Evolutionary conservation across 2,113 vertebrate species (phyloP).

Genomic region (Mirounga angustirostris): DNA sequence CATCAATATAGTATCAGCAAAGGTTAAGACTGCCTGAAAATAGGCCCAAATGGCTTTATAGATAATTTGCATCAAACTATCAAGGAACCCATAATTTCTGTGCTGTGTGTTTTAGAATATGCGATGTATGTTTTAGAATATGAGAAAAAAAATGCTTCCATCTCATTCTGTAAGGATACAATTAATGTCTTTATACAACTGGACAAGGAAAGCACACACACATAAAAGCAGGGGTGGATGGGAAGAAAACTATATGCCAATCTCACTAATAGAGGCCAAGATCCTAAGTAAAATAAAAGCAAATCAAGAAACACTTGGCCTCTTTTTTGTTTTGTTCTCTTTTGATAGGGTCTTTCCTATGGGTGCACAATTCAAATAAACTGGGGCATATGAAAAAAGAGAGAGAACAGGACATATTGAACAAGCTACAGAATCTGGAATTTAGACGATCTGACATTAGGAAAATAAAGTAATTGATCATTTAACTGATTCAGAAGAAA

Average conservation of each 20-base stretch:
- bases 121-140: neutral
- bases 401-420: neutral
- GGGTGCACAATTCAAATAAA: neutral
- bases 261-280: neutral
- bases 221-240: neutral
- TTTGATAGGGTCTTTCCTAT: neutral
- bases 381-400: neutral
- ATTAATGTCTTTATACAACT: neutral
- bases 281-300: neutral
- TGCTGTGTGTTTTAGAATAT: neutral
- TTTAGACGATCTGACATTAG: neutral
- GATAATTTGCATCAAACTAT: neutral
- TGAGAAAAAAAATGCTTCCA: neutral
- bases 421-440: neutral
- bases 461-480: conserved; percentile 16
- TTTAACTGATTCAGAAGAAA: conserved; percentile 13
- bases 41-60: neutral
- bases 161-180: neutral
- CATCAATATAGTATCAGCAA: neutral
- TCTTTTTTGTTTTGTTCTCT: neutral
- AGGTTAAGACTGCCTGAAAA: neutral
- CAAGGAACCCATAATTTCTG: neutral
- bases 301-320: neutral
- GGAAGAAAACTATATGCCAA: neutral
- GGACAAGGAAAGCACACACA: neutral